phyloP scores from a whole-genome alignment of 2,113 vertebrate genomes.

The Solenodon paradoxus region DNA sequence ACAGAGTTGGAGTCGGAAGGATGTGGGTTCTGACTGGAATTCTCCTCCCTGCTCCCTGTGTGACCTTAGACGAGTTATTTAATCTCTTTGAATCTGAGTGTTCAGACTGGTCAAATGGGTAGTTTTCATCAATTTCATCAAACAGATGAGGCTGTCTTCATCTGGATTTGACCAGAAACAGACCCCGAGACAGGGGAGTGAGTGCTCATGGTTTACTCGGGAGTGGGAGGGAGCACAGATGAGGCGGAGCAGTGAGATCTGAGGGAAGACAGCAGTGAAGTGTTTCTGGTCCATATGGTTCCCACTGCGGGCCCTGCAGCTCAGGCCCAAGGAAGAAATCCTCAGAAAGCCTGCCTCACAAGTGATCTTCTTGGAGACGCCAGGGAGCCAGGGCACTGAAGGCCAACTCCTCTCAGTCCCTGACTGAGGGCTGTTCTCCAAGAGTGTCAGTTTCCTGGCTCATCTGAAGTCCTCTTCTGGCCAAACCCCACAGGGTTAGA shows the following conservation, averaged over 20 bases:
- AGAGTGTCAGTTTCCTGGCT: background rate
- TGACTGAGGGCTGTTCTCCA: background rate
- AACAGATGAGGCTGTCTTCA: background rate
- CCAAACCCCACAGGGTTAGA: background rate
- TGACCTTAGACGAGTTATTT: background rate
- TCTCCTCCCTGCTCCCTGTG: background rate
- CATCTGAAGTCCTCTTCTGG: background rate
- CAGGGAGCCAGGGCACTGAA: background rate
- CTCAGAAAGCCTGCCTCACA: background rate
- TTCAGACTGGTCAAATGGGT: background rate
- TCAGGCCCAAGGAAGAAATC: background rate
- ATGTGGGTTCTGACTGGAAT: background rate
- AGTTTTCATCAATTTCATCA: background rate
- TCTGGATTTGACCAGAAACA: background rate
- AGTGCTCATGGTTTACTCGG: background rate
- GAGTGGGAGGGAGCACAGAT: too few relatives aligned
- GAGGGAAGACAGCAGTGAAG: background rate
- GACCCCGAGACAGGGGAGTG: background rate
- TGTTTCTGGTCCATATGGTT: background rate
- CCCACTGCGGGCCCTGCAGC: background rate
- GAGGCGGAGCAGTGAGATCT: rapidly evolving
- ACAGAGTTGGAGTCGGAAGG: background rate
- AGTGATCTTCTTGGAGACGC: background rate
- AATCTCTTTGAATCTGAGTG: background rate
- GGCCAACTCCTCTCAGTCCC: background rate